These are phyloP conservation scores for Carcharodon carcharias DNA, from an alignment of 2,797 vertebrate species.

Conservation along the genomic window DNA sequence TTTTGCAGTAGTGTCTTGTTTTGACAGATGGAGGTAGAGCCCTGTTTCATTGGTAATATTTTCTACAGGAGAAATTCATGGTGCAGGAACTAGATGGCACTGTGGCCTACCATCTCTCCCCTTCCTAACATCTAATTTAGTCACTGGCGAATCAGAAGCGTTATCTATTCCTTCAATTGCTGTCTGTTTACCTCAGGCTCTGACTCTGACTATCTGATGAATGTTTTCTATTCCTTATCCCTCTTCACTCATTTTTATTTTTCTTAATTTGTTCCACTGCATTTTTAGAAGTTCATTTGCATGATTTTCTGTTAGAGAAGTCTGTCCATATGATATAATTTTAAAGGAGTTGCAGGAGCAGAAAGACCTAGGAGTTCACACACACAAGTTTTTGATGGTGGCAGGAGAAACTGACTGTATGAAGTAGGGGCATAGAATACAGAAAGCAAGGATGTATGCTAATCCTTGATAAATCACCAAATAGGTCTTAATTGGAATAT, in stretches of 20 bases:
- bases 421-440: background rate
- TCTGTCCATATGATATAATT: background rate
- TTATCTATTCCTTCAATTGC: background rate
- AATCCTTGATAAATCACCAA: background rate
- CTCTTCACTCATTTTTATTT: background rate
- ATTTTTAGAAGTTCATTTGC: background rate
- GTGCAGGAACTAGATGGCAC: constrained; percentile 18
- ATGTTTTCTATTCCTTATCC: background rate
- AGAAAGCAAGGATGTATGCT: background rate
- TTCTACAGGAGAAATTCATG: background rate
- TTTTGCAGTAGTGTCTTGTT: background rate
- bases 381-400: background rate
- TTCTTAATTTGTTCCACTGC: background rate
- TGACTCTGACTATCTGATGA: background rate
- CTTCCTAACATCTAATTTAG: background rate
- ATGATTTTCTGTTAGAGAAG: background rate
- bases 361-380: background rate
- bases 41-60: background rate
- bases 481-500: background rate
- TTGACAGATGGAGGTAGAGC: background rate
- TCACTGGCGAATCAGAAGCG: background rate
- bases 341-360: background rate
- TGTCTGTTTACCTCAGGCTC: background rate
- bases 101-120: background rate
- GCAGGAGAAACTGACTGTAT: background rate